Base-by-base conservation (phyloP, 2,888 invertebrate species). In the Cylindroiulus punctatus region DNA sequence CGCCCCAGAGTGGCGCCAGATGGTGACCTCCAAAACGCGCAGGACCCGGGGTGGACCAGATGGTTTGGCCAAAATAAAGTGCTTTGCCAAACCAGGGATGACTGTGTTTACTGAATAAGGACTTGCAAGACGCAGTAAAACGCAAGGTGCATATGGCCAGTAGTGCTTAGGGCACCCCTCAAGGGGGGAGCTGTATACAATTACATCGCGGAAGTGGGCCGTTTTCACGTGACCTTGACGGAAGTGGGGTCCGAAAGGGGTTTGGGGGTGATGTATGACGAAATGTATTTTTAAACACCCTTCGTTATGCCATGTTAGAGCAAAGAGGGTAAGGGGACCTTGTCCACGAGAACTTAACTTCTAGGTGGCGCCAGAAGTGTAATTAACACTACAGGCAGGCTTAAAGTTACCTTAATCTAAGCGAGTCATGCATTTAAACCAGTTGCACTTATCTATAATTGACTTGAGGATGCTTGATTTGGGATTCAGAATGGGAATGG, bases 61-160 rank as follows among this genome's bases (percentile, higher is more conserved):
- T 65, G 65, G 65, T 65, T 65, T 4, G 65, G 65, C 26, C 65
- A 65, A 65, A 65, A 65, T 26, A 26, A 65, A 65, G 65, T 65
- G 65, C 10, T 65, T 65, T 8, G n/a, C 57, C 57, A 57, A 57
- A 57, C n/a, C 5, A n/a, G 19, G 57, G 57, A 65, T 26, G 65
- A 26, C 26, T 22, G 65, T 65, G 65, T 65, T 65, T 65, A 65
- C 65, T 65, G 65, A 65, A 26, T n/a, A 26, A 10, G 26, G 12
- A 5, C 12, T 65, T 26, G 1, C 1, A 65, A 65, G 65, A 65
- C 10, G 65, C 26, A 10, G 5, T 65, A 65, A 65, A 52, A 52
- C 26, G 65, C 65, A 65, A 65, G 65, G 65, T 65, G 65, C 65
- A 65, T 65, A 65, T 65, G 65, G 65, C 65, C 65, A 65, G 65